These are phyloP conservation scores for Leuctra nigra DNA, from an alignment of 2,888 invertebrate genomes.

Conservation along the genomic window DNA sequence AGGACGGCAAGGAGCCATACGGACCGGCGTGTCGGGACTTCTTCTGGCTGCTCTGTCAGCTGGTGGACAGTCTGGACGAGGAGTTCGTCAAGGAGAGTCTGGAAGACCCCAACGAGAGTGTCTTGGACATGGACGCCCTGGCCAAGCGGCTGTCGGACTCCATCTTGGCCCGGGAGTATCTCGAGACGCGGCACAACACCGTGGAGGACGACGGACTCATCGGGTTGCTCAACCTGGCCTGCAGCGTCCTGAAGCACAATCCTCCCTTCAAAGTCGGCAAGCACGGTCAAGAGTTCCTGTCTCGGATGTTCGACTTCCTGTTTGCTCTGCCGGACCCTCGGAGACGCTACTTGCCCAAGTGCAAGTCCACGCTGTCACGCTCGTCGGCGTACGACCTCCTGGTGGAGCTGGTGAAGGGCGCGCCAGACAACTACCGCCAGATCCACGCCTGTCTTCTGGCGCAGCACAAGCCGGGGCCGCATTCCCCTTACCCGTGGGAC, in stretches of 20 bases:
- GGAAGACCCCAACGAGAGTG: conserved; percentile 48
- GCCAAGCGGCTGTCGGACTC: conserved; percentile 67
- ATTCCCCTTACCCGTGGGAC: conserved; percentile 90
- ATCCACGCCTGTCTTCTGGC: conserved; percentile 75
- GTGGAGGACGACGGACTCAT: conserved; percentile 87
- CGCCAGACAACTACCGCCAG: conserved; percentile 77
- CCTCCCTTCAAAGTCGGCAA: conserved; percentile 77
- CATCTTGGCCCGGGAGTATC: conserved; percentile 68
- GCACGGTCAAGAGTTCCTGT: conserved; percentile 61
- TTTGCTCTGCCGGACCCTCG: conserved; percentile 86
- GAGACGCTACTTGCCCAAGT: conserved; percentile 81
- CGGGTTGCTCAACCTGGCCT: conserved; percentile 76
- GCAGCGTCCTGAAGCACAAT: conserved; percentile 84
- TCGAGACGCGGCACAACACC: conserved; percentile 74
- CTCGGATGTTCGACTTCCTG: conserved; percentile 73
- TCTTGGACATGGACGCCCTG: conserved; percentile 65
- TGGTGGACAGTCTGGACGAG: conserved; percentile 78
- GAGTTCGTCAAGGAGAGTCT: conserved; percentile 64
- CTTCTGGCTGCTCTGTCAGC: conserved; percentile 84
- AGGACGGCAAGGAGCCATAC: conserved; percentile 88
- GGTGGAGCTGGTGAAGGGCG: conserved; percentile 79
- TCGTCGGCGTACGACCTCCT: conserved; percentile 87
- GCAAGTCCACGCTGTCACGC: conserved; percentile 83
- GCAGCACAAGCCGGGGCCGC: conserved; percentile 79
- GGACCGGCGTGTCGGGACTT: conserved; percentile 93